These are phyloP conservation scores for Ardeotis arabs DNA, from an alignment of 2,113 vertebrate species.

Conservation along the genomic window DNA sequence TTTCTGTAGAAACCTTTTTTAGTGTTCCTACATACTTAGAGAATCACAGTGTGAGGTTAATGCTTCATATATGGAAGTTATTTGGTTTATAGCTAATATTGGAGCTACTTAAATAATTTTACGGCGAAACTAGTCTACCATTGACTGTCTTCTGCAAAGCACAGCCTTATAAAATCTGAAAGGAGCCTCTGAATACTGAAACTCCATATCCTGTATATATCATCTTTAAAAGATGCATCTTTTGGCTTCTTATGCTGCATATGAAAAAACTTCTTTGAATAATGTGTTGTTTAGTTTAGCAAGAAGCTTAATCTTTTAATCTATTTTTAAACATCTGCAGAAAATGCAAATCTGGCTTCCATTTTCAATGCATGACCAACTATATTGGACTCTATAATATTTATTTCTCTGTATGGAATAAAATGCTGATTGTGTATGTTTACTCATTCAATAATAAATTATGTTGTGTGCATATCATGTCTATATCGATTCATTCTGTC, in stretches of 20 bases:
- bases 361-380: background rate
- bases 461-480: background rate
- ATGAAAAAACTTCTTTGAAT: background rate
- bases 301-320: background rate
- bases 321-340: background rate
- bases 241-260: background rate
- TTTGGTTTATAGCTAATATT: background rate
- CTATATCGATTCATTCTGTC: background rate
- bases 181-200: slow-evolving; percentile 3
- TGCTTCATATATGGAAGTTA: background rate
- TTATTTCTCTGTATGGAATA: background rate
- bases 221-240: background rate
- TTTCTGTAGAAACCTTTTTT: background rate
- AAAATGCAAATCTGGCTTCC: background rate
- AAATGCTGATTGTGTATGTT: background rate
- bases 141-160: background rate
- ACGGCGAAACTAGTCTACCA: background rate
- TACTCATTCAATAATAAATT: background rate
- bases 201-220: background rate
- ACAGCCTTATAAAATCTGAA: background rate
- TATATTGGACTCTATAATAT: background rate
- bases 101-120: slow-evolving; percentile 15
- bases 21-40: background rate
- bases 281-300: background rate
- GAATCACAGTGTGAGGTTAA: background rate